Percentiles rank a stretch among this genome's conserved stretches.
Evolutionary conservation across 1,140 invertebrate species (phyloP).

Genomic region (Phthorimaea operculella): DNA sequence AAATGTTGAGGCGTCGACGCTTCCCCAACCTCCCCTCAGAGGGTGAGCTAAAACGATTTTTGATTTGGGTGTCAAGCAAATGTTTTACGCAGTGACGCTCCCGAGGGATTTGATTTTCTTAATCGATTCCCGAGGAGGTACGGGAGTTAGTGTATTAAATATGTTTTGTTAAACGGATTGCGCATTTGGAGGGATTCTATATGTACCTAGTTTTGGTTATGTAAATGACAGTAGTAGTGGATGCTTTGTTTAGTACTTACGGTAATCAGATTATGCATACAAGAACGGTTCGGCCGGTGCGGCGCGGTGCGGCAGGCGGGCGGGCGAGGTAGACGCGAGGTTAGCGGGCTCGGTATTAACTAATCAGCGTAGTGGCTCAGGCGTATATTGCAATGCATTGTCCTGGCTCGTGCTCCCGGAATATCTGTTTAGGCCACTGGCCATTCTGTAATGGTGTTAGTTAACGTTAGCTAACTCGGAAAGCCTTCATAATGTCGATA

Average conservation of each 20-base stretch:
- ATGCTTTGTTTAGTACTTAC: slow-evolving; percentile 62
- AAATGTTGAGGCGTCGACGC: slow-evolving; percentile 67
- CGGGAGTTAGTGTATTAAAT: slow-evolving; percentile 11
- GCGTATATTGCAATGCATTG: slow-evolving; percentile 60
- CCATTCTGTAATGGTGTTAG: slow-evolving; percentile 54
- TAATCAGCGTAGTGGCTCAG: slow-evolving; percentile 62
- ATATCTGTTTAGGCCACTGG: slow-evolving; percentile 65
- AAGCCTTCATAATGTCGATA: slow-evolving; percentile 39
- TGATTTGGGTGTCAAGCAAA: slow-evolving; percentile 68
- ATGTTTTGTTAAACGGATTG: slow-evolving; percentile 13
- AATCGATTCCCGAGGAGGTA: slow-evolving; percentile 55
- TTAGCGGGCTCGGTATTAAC: slow-evolving; percentile 60
- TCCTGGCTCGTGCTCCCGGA: slow-evolving; percentile 58
- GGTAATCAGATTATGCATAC: slow-evolving; percentile 66
- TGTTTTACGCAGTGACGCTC: slow-evolving; percentile 63
- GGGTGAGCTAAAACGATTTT: slow-evolving; percentile 67
- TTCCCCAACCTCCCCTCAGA: slow-evolving; percentile 49
- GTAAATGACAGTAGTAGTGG: slow-evolving; percentile 44
- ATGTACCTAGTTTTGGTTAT: slow-evolving; percentile 20
- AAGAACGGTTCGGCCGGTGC: slow-evolving; percentile 55
- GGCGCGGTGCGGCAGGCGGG: slow-evolving; percentile 16
- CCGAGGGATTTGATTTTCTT: slow-evolving; percentile 62
- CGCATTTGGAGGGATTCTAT: slow-evolving; percentile 19
- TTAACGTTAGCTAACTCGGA: slow-evolving; percentile 48
- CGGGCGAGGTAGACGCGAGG: slow-evolving; percentile 34